A percentile compares a stretch with the other conserved stretches of the same genome.
Evolutionary conservation across 1,140 invertebrate species (phyloP).

Genomic region (Zaprionus davidi): DNA sequence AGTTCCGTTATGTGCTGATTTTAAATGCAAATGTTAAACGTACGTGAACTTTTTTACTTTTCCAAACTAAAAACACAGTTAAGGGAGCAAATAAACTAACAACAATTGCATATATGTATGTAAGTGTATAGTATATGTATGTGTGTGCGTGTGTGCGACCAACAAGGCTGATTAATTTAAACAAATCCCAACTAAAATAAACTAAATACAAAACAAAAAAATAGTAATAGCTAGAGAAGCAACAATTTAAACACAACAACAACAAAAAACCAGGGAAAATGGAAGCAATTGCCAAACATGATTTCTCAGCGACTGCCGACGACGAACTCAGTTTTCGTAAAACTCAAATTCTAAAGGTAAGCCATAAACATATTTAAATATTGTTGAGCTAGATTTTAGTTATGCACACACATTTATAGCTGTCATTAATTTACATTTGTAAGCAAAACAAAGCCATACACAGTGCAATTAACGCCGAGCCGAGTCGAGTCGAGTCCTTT

Average conservation of each 20-base stretch:
- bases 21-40: constrained; percentile 33
- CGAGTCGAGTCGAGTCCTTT: constrained; percentile 21
- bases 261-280: constrained; percentile 86
- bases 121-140: constrained; percentile 35
- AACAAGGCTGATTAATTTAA: constrained; percentile 52
- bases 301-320: constrained; percentile 98
- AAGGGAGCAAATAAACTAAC: constrained; percentile 45
- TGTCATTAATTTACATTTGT: constrained; percentile 30
- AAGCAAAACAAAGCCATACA: constrained; percentile 13
- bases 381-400: constrained; percentile 13
- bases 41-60: constrained; percentile 30
- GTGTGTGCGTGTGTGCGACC: constrained; percentile 31
- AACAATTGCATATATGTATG: constrained; percentile 58
- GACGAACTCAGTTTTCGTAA: constrained; percentile 99
- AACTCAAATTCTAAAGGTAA: constrained; percentile 97
- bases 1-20: constrained; percentile 35
- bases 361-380: constrained; percentile 19
- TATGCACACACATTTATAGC: constrained; percentile 30
- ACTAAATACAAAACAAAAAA: constrained; percentile 36
- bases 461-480: constrained; percentile 25
- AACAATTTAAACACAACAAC: constrained; percentile 25
- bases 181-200: constrained; percentile 43
- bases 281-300: constrained; percentile 99
- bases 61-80: constrained; percentile 21
- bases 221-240: constrained; percentile 28